phyloP scores from a whole-genome alignment of 2,888 invertebrate species.

The Gonocerus acuteangulatus region DNA sequence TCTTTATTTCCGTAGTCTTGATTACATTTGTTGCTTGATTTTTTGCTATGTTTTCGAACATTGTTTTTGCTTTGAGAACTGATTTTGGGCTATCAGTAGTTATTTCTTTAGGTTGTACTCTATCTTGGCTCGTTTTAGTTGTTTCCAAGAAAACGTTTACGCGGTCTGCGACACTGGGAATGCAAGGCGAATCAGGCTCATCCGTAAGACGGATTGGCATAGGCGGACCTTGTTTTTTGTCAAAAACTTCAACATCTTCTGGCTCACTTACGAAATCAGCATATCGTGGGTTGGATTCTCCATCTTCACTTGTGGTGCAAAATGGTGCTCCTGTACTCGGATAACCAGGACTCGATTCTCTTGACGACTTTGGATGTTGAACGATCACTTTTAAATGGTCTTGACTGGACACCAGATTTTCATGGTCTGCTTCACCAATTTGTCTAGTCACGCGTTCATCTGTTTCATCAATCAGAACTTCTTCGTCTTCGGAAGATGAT shows the following conservation, averaged over 20 bases:
- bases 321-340: conserved; percentile 56
- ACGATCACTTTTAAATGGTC: conserved; percentile 38
- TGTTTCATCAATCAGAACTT: conserved; percentile 17
- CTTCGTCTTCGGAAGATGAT: conserved; percentile 36
- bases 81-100: conserved; percentile 31
- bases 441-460: conserved; percentile 34
- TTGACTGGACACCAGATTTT: conserved; percentile 36
- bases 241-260: conserved; percentile 50
- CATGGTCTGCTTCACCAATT: conserved; percentile 35
- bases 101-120: conserved; percentile 31
- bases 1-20: conserved; percentile 26
- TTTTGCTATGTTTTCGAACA: conserved; percentile 58
- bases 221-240: conserved; percentile 25
- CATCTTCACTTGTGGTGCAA: conserved; percentile 50
- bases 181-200: conserved; percentile 24
- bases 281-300: conserved; percentile 52
- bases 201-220: conserved; percentile 27
- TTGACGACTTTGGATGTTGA: conserved; percentile 55
- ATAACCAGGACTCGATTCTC: conserved; percentile 66
- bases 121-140: conserved; percentile 40
- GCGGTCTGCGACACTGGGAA: conserved; percentile 51
- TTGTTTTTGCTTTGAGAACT: conserved; percentile 52
- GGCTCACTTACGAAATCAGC: conserved; percentile 69
- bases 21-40: conserved; percentile 33
- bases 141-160: conserved; percentile 49